Conservation (phyloP, 2,113 vertebrate genomes). For the Melanerpes formicivorus region DNA sequence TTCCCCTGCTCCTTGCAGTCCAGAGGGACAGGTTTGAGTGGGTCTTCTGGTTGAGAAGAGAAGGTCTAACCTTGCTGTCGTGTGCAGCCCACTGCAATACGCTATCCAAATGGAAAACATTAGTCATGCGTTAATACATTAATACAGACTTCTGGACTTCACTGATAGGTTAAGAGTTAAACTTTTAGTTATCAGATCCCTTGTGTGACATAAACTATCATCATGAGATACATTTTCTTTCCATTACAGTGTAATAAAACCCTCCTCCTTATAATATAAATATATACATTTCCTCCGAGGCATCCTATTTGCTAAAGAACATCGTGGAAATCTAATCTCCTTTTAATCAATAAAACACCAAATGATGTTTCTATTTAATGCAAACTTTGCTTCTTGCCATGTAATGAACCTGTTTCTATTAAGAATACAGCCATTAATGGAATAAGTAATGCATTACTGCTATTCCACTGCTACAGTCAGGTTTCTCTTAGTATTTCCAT, state of each 20-base stretch:
- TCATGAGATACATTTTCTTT: slow-evolving; percentile 74
- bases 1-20: not conserved
- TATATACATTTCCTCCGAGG: slow-evolving; percentile 73
- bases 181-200: slow-evolving; percentile 66
- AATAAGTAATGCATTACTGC: slow-evolving; percentile 68
- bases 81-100: not conserved
- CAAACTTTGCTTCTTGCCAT: slow-evolving; percentile 72
- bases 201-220: slow-evolving; percentile 73
- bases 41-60: not conserved
- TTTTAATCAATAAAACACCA: slow-evolving; percentile 77
- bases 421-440: slow-evolving; percentile 67
- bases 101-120: not conserved
- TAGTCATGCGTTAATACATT: not conserved
- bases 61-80: not conserved
- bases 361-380: slow-evolving; percentile 78
- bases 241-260: slow-evolving; percentile 73
- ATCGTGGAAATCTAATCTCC: slow-evolving; percentile 75
- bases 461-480: slow-evolving; percentile 33
- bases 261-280: slow-evolving; percentile 74
- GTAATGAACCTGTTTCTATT: slow-evolving; percentile 76
- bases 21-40: not conserved
- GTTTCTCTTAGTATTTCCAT: slow-evolving; percentile 57
- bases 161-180: slow-evolving; percentile 62
- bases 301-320: slow-evolving; percentile 73
- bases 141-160: slow-evolving; percentile 35